phyloP scores from a whole-genome alignment of 2,888 invertebrate genomes.

The Pollenia griseotomentosa region DNA sequence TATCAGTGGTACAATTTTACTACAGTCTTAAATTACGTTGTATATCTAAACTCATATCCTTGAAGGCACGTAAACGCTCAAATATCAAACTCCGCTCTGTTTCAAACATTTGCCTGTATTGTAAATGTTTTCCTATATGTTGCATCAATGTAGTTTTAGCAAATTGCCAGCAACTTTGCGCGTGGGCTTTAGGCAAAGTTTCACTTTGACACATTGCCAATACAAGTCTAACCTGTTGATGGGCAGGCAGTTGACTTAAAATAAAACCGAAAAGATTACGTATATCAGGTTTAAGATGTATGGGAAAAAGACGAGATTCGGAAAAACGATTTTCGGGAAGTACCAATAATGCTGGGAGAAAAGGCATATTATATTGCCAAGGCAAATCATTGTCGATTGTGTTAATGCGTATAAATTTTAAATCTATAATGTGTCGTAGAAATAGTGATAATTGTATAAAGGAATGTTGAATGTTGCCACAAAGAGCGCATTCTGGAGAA shows the following conservation, averaged over 20 bases:
- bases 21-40: slow-evolving; percentile 76
- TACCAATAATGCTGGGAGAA: slow-evolving; percentile 92
- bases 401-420: slow-evolving; percentile 89
- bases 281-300: slow-evolving; percentile 82
- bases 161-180: slow-evolving; percentile 78
- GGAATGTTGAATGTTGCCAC: slow-evolving; percentile 88
- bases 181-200: slow-evolving; percentile 73
- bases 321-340: slow-evolving; percentile 87
- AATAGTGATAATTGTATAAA: slow-evolving; percentile 85
- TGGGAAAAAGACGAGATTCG: slow-evolving; percentile 90
- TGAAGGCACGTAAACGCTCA: slow-evolving; percentile 77
- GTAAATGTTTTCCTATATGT: slow-evolving; percentile 78
- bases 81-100: slow-evolving; percentile 77
- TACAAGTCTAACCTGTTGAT: slow-evolving; percentile 77
- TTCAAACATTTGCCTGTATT: slow-evolving; percentile 78
- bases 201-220: slow-evolving; percentile 77
- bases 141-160: slow-evolving; percentile 78
- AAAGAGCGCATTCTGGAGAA: slow-evolving; percentile 91
- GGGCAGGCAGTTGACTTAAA: slow-evolving; percentile 87
- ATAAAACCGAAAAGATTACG: slow-evolving; percentile 88
- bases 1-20: slow-evolving; percentile 17
- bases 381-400: slow-evolving; percentile 93
- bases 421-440: slow-evolving; percentile 69
- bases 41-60: slow-evolving; percentile 78
- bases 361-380: slow-evolving; percentile 90